phyloP scores from a whole-genome alignment of 2,113 vertebrate species.

The Strix aluco region DNA sequence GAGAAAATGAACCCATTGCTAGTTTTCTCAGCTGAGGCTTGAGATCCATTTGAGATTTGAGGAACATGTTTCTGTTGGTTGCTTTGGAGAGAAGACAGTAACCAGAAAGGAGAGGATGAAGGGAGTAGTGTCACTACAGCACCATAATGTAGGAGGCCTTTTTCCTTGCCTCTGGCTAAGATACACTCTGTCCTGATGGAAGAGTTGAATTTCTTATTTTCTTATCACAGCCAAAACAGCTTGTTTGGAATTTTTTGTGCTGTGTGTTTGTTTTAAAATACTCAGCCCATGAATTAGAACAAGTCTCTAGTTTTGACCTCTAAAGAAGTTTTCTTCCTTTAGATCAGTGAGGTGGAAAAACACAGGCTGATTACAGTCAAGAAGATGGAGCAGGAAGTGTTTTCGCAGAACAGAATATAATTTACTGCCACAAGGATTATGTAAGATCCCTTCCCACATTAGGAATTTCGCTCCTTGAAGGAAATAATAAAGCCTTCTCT shows the following conservation, averaged over 20 bases:
- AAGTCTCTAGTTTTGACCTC: neutral
- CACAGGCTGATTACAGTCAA: neutral
- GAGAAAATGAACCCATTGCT: neutral
- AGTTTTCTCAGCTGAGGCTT: neutral
- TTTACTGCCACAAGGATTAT: neutral
- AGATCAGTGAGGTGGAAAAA: neutral
- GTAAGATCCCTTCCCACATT: neutral
- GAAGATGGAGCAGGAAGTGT: neutral
- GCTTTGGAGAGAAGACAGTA: neutral
- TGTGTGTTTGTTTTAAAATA: neutral
- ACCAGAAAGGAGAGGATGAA: neutral
- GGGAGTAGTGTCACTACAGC: neutral
- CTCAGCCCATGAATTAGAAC: neutral
- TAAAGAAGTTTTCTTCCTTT: neutral
- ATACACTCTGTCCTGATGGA: neutral
- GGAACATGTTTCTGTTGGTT: neutral
- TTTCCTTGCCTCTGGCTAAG: neutral
- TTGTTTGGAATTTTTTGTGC: neutral
- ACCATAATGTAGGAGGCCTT: neutral
- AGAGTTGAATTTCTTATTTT: neutral
- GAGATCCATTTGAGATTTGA: neutral
- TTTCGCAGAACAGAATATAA: neutral
- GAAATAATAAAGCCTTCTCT: neutral
- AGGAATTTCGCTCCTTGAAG: neutral
- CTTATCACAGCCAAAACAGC: neutral